Conservation (phyloP, 2,113 vertebrate genomes). For the Mastomys coucha region DNA sequence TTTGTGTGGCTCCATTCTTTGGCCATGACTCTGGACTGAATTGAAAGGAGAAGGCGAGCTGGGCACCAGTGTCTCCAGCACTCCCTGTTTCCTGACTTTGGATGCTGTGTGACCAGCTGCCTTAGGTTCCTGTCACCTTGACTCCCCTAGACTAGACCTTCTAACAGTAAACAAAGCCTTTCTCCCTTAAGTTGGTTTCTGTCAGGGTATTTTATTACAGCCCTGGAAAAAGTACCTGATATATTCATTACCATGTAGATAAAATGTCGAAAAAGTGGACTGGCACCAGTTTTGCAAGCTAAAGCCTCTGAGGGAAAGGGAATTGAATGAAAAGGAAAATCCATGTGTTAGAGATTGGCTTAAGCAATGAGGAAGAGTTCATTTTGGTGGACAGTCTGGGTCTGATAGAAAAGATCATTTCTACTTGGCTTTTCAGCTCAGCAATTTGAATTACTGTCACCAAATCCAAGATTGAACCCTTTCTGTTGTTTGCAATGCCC, state of each 20-base stretch:
- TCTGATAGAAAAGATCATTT: background rate
- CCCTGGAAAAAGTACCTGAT: background rate
- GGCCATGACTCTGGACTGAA: background rate
- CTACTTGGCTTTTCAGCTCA: slow-evolving; percentile 20
- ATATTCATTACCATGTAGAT: background rate
- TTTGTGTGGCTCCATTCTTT: background rate
- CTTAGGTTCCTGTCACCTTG: background rate
- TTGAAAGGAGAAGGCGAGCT: background rate
- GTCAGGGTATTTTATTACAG: background rate
- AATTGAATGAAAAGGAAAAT: slow-evolving; percentile 23
- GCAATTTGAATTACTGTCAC: background rate
- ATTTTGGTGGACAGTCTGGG: background rate
- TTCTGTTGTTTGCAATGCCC: background rate
- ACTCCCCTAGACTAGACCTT: background rate
- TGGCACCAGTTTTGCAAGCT: background rate
- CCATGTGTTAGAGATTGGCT: background rate
- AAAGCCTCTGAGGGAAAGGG: background rate
- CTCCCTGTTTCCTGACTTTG: background rate
- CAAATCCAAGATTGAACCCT: background rate
- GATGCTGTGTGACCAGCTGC: background rate
- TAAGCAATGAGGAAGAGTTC: slow-evolving; percentile 14
- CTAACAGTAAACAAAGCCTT: background rate
- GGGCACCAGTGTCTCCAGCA: background rate
- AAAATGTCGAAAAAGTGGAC: background rate
- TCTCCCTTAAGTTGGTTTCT: background rate